These are phyloP conservation scores for cat (Felis catus) DNA, from an alignment of 2,113 vertebrate genomes.

Conservation along the genomic window F.catus_Fca126_mat1.0 CM031413.1:168273501-168274000, in stretches of 20 bases:
- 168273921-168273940: too few relatives aligned
- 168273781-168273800: not conserved
- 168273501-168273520: not conserved
- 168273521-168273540: too few relatives aligned
- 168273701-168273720: fast-evolving
- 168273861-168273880: fast-evolving
- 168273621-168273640: not conserved
- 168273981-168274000: not conserved
- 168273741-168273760: too few relatives aligned
- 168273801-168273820: too few relatives aligned
- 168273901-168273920: not conserved
- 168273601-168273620: too few relatives aligned
- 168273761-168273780: not conserved
- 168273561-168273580: not conserved
- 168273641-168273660: not conserved
- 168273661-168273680: too few relatives aligned
- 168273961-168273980: not conserved
- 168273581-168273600: not conserved
- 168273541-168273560: too few relatives aligned
- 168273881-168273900: not conserved
- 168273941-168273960: not conserved
- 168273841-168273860: not conserved
- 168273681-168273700: not conserved
- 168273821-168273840: not conserved
- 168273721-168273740: not conserved